Evolutionary conservation across 2,888 invertebrate species (phyloP).

Genomic region (Heliothis peltigera): DNA sequence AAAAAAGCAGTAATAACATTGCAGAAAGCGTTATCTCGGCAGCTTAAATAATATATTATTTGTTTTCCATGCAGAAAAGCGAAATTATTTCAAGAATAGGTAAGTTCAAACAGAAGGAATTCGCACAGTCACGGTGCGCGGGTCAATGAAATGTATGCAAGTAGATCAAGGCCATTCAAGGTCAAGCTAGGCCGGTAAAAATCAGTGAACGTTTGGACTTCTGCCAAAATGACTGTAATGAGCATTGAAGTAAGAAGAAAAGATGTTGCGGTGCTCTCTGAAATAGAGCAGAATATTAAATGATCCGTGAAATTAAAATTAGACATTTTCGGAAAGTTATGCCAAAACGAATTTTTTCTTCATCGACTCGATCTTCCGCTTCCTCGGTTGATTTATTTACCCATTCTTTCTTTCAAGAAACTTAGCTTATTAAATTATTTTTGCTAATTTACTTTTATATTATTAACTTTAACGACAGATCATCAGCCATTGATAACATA

Average conservation of each 20-base stretch:
- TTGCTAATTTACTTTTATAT: no score
- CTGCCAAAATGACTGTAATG: slow-evolving; percentile 56
- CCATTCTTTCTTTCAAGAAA: not conserved
- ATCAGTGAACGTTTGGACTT: slow-evolving; percentile 46
- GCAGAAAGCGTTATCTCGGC: slow-evolving; percentile 37
- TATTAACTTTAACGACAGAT: no score
- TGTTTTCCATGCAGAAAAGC: slow-evolving; percentile 27
- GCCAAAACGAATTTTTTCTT: slow-evolving; percentile 5
- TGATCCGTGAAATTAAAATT: slow-evolving; percentile 52
- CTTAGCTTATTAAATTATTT: not conserved
- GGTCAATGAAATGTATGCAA: slow-evolving; percentile 53
- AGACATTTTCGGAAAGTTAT: slow-evolving; percentile 26
- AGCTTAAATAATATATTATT: slow-evolving; percentile 39
- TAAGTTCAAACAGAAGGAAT: slow-evolving; percentile 16
- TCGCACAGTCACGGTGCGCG: slow-evolving; percentile 35
- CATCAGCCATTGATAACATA: no score
- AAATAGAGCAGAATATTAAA: slow-evolving; percentile 37
- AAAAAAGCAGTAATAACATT: slow-evolving; percentile 45
- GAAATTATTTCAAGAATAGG: slow-evolving; percentile 23
- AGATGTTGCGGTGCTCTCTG: slow-evolving; percentile 42
- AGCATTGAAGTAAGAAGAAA: slow-evolving; percentile 46
- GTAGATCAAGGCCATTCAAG: slow-evolving; percentile 60
- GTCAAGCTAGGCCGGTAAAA: slow-evolving; percentile 53
- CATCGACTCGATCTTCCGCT: slow-evolving; percentile 4
- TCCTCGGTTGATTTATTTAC: slow-evolving; percentile 16